These are phyloP conservation scores for Timandra comae DNA, from an alignment of 2,888 invertebrate genomes.

Conservation along the genomic window DNA sequence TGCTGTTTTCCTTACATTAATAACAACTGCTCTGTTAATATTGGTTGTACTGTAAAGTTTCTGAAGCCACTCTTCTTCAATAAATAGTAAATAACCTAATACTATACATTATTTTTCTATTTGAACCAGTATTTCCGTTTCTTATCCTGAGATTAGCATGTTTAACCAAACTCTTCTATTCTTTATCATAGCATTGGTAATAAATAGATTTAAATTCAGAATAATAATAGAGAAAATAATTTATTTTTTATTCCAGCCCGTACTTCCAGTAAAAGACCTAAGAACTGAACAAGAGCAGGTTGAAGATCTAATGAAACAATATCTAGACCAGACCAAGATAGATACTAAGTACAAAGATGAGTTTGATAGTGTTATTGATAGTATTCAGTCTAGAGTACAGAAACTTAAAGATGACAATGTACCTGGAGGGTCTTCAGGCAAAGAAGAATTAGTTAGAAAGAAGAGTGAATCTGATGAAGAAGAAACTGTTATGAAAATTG, in stretches of 20 bases:
- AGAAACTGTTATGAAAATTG: conserved; percentile 44
- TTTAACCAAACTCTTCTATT: not conserved
- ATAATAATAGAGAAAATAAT: too few relatives aligned
- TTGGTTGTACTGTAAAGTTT: too few relatives aligned
- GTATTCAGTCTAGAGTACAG: conserved; percentile 50
- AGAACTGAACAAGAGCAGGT: conserved; percentile 83
- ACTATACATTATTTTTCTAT: too few relatives aligned
- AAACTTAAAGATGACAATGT: conserved; percentile 38
- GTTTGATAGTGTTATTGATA: conserved; percentile 50
- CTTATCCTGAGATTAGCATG: too few relatives aligned
- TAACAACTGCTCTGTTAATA: too few relatives aligned
- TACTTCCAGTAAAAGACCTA: conserved; percentile 68
- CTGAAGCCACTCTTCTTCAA: too few relatives aligned
- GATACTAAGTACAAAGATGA: conserved; percentile 57
- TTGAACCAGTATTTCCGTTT: too few relatives aligned
- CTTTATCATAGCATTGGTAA: too few relatives aligned
- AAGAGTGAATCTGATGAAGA: conserved; percentile 48
- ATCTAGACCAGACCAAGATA: conserved; percentile 68
- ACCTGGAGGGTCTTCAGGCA: conserved; percentile 10
- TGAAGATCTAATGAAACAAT: conserved; percentile 81
- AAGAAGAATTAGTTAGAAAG: conserved; percentile 7
- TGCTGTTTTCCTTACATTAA: too few relatives aligned
- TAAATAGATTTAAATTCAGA: too few relatives aligned
- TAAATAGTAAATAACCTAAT: not conserved
- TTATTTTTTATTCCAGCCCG: conserved; percentile 41